Conservation (phyloP, 2,888 invertebrate genomes). For the Mythimna impura region DNA sequence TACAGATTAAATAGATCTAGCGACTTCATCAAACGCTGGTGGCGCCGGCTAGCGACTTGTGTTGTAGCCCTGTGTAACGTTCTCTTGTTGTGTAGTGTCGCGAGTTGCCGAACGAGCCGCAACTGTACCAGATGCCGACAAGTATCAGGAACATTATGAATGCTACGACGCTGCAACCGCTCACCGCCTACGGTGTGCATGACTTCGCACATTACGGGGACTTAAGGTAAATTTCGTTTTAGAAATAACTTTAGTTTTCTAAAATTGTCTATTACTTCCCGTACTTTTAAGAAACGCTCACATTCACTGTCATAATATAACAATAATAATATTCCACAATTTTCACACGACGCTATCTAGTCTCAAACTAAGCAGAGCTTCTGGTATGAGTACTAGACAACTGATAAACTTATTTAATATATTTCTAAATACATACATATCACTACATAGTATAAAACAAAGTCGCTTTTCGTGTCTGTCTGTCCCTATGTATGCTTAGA, state of each 20-base stretch:
- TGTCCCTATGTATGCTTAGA: too few relatives aligned
- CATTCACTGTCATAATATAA: not conserved
- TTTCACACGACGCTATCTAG: too few relatives aligned
- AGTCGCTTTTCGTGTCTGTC: too few relatives aligned
- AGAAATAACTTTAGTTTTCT: not conserved
- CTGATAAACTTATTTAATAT: too few relatives aligned
- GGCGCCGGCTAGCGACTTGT: constrained; percentile 36
- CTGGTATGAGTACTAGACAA: too few relatives aligned
- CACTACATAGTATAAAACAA: too few relatives aligned
- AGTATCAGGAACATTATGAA: constrained; percentile 64
- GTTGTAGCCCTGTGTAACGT: constrained; percentile 1
- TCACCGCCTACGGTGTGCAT: constrained; percentile 66
- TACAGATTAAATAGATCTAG: not conserved
- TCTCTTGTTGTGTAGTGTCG: constrained; percentile 74
- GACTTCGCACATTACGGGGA: constrained; percentile 72
- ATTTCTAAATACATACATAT: too few relatives aligned
- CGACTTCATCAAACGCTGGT: not conserved
- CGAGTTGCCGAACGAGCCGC: constrained; percentile 80
- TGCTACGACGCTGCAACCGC: constrained; percentile 39
- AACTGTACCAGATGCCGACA: constrained; percentile 72
- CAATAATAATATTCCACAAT: too few relatives aligned
- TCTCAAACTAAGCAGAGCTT: too few relatives aligned
- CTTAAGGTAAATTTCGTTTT: constrained; percentile 24
- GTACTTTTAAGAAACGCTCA: not conserved
- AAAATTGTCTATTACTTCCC: not conserved